Conservation (phyloP, 2,888 invertebrate genomes). For the Morpho deidamia region DNA sequence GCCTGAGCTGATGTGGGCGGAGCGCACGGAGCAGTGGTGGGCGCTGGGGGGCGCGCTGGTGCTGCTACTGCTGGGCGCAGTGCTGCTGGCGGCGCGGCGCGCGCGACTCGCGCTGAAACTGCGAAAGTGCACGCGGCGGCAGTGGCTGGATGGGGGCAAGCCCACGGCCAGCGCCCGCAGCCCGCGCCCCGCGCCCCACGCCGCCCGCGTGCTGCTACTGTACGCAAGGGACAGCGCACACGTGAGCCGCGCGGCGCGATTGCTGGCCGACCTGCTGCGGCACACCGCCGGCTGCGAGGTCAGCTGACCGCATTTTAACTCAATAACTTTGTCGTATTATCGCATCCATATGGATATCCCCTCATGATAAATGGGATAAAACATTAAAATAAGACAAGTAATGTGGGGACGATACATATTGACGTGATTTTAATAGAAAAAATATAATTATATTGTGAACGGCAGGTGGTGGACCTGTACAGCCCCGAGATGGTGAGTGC, state of each 20-base stretch:
- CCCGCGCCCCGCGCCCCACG: neutral
- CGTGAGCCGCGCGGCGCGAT: conserved; percentile 39
- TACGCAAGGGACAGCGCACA: conserved; percentile 65
- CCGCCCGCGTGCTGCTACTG: conserved; percentile 42
- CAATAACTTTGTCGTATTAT: too few relatives aligned
- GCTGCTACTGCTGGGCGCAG: conserved; percentile 3
- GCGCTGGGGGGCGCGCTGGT: neutral
- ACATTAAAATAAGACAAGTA: too few relatives aligned
- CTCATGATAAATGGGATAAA: too few relatives aligned
- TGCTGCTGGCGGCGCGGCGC: conserved; percentile 2
- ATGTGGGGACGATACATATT: too few relatives aligned
- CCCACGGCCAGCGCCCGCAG: neutral
- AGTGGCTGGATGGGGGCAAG: neutral
- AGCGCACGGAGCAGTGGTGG: neutral
- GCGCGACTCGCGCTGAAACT: neutral
- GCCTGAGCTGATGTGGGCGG: neutral
- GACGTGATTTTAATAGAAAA: too few relatives aligned
- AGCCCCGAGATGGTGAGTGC: conserved; percentile 24
- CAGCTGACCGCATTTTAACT: too few relatives aligned
- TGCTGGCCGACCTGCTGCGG: conserved; percentile 40
- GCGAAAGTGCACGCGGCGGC: conserved; percentile 12
- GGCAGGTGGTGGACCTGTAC: conserved; percentile 52
- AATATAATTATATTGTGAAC: neutral
- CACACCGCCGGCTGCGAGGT: conserved; percentile 14
- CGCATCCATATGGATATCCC: too few relatives aligned